Base-by-base conservation (phyloP, 2,113 vertebrate species). In the Elephas maximus region DNA sequence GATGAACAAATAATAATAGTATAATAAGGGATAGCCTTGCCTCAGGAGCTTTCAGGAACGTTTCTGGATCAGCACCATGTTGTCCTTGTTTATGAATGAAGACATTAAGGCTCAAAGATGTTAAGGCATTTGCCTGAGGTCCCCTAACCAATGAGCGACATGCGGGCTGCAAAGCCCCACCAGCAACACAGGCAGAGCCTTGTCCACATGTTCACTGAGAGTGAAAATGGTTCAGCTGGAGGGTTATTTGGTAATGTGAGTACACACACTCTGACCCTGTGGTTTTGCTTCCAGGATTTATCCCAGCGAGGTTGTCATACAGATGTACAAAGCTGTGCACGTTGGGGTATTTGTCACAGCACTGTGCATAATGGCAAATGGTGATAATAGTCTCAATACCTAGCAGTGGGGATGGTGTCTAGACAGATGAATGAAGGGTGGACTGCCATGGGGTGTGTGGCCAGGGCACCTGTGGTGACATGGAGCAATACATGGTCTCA, bases 191-290 rank as follows among this genome's bases (percentile, higher is more conserved):
- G 33, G n/a, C 67, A 2, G 24, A 3, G 60, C 60, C 4, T 21
- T 57, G 0, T 12, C 74, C 57, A 18, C 6, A 0, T 0, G 26
- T 1, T 30, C 7, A 0, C 24, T 18, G 37, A 20, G 7, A 5
- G 10, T 5, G 8, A 14, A 12, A 1, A 9, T 9, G 26, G 23
- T 30, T 73, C 12, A 63, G 30, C 76, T 14, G 1, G 76, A 30
- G 24, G 44, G n/a, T 20, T 12, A 6, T 53, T 21, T 51, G 26
- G 44, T 26, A 8, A 65, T 24, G 0, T 3, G 17, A 41, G 14
- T 8, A 1, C 14, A 20, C 11, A 7, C 51, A 23, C 91, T 73
- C 23, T 2, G n/a, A 53, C 30, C 41, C 18, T 79, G 12, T n/a
- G 2, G 18, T 65, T 92, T 26, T 30, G 23, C 44, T 26, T 78